Conservation (phyloP, 2,797 vertebrate species). For the Micrastur ruficollis region DNA sequence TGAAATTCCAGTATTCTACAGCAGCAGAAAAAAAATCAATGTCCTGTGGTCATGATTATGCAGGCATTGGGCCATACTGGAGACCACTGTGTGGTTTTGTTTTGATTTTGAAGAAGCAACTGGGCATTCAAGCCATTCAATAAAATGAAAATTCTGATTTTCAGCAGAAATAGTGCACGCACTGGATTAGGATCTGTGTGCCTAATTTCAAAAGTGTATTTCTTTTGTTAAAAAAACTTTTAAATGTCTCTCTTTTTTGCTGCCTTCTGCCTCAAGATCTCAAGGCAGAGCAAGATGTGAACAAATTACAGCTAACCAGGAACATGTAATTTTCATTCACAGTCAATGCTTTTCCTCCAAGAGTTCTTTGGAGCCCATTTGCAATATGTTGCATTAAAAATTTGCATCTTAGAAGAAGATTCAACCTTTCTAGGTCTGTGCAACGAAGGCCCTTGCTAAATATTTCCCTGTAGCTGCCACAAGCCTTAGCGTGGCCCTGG, state of each 20-base stretch:
- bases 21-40: background rate
- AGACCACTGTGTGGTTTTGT: background rate
- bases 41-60: background rate
- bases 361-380: background rate
- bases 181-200: background rate
- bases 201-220: background rate
- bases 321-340: background rate
- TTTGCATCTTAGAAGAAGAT: background rate
- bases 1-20: background rate
- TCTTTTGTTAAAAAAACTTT: background rate
- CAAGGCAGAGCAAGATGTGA: background rate
- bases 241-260: background rate
- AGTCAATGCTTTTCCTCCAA: background rate
- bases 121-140: background rate
- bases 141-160: background rate
- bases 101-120: background rate
- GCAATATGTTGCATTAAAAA: background rate
- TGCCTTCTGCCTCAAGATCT: background rate
- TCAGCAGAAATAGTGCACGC: background rate
- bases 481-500: too few relatives aligned
- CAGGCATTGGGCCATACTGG: background rate
- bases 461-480: background rate
- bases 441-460: background rate
- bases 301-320: background rate
- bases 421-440: background rate